Percentiles rank a stretch among this genome's conserved stretches.
phyloP scores from a whole-genome alignment of 2,113 vertebrate genomes.

The Neolamprologus hecqui region DNA sequence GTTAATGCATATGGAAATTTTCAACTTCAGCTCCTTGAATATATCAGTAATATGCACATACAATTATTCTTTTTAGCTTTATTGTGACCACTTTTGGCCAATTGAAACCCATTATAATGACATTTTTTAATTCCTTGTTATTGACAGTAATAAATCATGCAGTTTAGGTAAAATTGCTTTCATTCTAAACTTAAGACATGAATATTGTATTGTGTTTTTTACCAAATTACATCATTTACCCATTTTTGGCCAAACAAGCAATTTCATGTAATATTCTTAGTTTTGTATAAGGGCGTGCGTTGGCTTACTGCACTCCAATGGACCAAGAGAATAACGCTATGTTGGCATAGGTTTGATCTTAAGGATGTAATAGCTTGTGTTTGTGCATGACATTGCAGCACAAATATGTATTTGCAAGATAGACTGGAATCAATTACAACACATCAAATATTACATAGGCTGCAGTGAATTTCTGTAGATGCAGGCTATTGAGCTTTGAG shows the following conservation, averaged over 20 bases:
- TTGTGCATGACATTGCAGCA: neutral
- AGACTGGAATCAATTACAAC: neutral
- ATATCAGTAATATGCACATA: neutral
- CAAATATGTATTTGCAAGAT: neutral
- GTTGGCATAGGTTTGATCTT: neutral
- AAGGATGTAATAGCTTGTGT: neutral
- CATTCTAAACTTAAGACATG: neutral
- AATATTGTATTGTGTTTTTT: neutral
- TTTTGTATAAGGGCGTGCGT: rapidly evolving
- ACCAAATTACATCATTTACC: neutral
- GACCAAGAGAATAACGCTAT: rapidly evolving
- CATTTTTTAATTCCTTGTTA: neutral
- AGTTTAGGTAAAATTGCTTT: neutral
- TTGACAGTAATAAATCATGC: neutral
- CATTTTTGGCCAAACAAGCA: neutral
- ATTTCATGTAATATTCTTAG: neutral
- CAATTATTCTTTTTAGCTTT: neutral
- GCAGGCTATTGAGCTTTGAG: neutral
- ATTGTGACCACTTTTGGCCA: neutral
- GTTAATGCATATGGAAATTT: neutral
- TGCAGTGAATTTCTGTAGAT: neutral
- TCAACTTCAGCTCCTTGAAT: neutral
- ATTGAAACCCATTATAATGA: neutral
- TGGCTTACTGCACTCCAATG: neutral
- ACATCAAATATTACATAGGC: neutral